phyloP scores from a whole-genome alignment of 2,888 invertebrate genomes.

The Orthosia gothica region DNA sequence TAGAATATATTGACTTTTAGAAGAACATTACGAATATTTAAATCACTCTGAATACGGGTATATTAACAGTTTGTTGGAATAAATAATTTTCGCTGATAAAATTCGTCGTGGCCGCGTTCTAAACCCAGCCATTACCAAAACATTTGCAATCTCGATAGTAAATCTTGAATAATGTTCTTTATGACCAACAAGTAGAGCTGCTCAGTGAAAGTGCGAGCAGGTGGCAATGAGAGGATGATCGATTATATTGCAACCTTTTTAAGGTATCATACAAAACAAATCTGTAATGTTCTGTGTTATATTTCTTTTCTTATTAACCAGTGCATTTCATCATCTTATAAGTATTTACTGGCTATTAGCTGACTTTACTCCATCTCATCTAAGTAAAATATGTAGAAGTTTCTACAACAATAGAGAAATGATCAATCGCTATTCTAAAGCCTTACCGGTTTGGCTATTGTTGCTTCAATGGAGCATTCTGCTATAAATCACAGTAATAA shows the following conservation, averaged over 20 bases:
- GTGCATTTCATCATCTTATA: not conserved
- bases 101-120: conserved; percentile 41
- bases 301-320: not conserved
- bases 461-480: conserved; percentile 23
- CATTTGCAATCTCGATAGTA: conserved; percentile 40
- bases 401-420: conserved; percentile 8
- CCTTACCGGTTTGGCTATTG: conserved; percentile 11
- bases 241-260: conserved; percentile 11
- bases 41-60: not conserved
- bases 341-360: not conserved
- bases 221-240: conserved; percentile 40
- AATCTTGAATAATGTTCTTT: conserved; percentile 46
- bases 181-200: conserved; percentile 33
- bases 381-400: conserved; percentile 7
- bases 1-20: not conserved
- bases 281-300: not conserved
- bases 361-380: not conserved
- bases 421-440: conserved; percentile 6
- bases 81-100: not conserved
- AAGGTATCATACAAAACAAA: not conserved
- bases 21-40: not conserved
- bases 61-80: not conserved
- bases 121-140: conserved; percentile 25
- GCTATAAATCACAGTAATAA: conserved; percentile 48
- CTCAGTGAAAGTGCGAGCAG: conserved; percentile 54